Evolutionary conservation across 2,888 invertebrate genomes (phyloP).

Genomic region (Synanthedon tipuliformis): DNA sequence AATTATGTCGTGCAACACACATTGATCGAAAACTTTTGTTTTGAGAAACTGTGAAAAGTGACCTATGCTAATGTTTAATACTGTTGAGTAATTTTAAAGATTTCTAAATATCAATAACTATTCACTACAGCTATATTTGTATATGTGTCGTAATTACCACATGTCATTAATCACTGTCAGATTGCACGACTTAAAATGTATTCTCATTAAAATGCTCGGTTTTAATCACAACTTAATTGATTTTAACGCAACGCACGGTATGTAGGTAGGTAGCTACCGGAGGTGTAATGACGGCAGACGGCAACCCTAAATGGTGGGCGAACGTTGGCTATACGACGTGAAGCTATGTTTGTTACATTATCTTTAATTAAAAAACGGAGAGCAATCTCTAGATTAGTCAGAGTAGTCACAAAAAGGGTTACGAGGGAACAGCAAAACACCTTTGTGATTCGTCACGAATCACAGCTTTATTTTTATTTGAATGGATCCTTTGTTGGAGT

Average conservation of each 20-base stretch:
- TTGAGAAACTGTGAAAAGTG: too few relatives aligned
- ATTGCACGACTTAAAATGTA: constrained; percentile 14
- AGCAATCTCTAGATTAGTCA: constrained; percentile 61
- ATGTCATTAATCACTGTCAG: constrained; percentile 23
- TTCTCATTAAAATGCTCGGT: constrained; percentile 20
- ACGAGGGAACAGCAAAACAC: constrained; percentile 58
- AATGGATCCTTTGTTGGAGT: constrained; percentile 59
- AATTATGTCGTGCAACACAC: too few relatives aligned
- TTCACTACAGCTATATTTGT: not conserved
- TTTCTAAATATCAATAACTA: not conserved
- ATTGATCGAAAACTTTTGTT: too few relatives aligned
- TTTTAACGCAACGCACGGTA: constrained; percentile 10
- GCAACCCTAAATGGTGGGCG: constrained; percentile 32
- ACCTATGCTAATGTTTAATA: too few relatives aligned
- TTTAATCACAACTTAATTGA: constrained; percentile 19
- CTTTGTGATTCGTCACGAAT: constrained; percentile 66
- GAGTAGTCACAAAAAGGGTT: constrained; percentile 62
- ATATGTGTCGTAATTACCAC: constrained; percentile 7
- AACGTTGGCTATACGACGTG: constrained; percentile 42
- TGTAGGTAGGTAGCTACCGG: constrained; percentile 24
- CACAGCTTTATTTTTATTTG: constrained; percentile 63
- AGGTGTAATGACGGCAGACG: constrained; percentile 17
- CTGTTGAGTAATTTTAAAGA: too few relatives aligned
- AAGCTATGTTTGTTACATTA: constrained; percentile 62
- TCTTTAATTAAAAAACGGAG: constrained; percentile 65